These are phyloP conservation scores for Toxostoma redivivum DNA, from an alignment of 2,113 vertebrate species.

Conservation along the genomic window DNA sequence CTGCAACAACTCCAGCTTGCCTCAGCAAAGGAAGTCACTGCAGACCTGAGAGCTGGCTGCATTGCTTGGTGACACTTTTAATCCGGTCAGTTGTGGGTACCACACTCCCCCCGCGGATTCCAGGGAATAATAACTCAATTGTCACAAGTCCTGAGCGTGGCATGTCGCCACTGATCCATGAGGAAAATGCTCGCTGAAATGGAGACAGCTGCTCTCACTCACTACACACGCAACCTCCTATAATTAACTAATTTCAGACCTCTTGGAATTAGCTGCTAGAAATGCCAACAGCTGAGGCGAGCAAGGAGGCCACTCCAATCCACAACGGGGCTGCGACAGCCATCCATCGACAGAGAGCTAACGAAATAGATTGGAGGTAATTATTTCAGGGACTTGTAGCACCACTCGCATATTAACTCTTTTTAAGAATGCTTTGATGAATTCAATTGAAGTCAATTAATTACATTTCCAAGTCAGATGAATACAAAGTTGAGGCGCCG, in stretches of 20 bases:
- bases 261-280: conserved; percentile 55
- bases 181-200: neutral
- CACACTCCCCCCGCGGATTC: neutral
- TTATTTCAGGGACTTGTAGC: conserved; percentile 34
- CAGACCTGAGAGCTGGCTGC: neutral
- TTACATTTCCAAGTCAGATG: conserved; percentile 66
- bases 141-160: neutral
- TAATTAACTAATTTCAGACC: conserved; percentile 61
- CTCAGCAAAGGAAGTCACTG: neutral
- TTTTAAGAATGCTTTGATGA: conserved; percentile 52
- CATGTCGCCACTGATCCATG: conserved; percentile 3
- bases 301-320: conserved; percentile 26
- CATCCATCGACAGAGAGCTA: neutral
- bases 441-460: conserved; percentile 64
- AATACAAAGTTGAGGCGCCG: conserved; percentile 17
- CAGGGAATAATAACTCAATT: neutral
- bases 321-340: neutral
- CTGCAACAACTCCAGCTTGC: neutral
- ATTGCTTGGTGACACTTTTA: neutral
- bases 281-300: conserved; percentile 61
- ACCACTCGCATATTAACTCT: conserved; percentile 56
- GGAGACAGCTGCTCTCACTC: conserved; percentile 47
- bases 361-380: conserved; percentile 44
- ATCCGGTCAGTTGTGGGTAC: neutral
- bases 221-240: neutral